Evolutionary conservation across 2,113 vertebrate species (phyloP).

Genomic region (Laterallus jamaicensis): DNA sequence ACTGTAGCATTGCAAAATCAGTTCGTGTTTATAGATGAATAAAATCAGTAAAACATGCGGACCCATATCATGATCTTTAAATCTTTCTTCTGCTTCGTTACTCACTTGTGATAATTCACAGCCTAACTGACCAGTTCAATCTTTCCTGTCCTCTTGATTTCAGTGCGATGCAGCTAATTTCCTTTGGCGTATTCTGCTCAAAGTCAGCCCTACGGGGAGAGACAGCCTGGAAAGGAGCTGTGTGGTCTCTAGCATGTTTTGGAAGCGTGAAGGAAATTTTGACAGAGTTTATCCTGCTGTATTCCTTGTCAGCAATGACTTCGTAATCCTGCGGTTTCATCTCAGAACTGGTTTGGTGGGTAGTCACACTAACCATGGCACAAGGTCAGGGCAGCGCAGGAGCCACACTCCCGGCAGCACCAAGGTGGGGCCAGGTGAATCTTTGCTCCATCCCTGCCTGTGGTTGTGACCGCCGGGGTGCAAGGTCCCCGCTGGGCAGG

Average conservation of each 20-base stretch:
- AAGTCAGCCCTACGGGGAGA: neutral
- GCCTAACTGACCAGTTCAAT: neutral
- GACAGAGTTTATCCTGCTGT: neutral
- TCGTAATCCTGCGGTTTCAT: neutral
- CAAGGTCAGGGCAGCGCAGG: rapidly evolving
- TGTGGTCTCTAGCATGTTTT: neutral
- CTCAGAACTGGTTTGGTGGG: neutral
- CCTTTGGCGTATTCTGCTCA: neutral
- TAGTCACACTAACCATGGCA: neutral
- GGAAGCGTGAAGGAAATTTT: neutral
- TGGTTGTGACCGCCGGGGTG: neutral
- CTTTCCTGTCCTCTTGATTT: neutral
- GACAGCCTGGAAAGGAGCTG: neutral
- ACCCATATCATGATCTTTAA: neutral
- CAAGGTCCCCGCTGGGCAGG: neutral
- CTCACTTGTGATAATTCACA: neutral
- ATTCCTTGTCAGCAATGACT: neutral
- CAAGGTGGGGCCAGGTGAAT: rapidly evolving
- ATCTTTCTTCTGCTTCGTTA: neutral
- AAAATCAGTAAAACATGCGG: neutral
- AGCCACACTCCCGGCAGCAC: neutral
- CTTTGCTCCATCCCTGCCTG: rapidly evolving
- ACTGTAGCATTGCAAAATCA: neutral
- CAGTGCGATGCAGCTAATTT: neutral
- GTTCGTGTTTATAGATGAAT: neutral